phyloP scores from a whole-genome alignment of 2,888 invertebrate species.

The Teleogryllus oceanicus region DNA sequence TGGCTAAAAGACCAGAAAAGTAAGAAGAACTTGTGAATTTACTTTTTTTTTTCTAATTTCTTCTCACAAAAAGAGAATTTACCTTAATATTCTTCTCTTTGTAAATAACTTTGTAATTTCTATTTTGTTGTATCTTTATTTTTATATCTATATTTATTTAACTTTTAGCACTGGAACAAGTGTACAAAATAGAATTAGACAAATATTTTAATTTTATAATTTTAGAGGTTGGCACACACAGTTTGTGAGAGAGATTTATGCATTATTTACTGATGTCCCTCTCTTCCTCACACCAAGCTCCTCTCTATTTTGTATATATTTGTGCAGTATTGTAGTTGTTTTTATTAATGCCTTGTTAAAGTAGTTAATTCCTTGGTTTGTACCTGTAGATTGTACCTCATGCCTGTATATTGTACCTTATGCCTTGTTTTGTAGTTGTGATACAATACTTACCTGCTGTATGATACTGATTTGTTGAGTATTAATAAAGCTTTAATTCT shows the following conservation, averaged over 20 bases:
- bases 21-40: slow-evolving; percentile 60
- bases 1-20: slow-evolving; percentile 95
- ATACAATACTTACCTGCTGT: background rate
- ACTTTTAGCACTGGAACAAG: no score
- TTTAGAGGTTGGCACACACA: background rate
- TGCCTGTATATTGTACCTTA: no score
- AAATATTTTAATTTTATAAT: background rate
- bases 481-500: background rate
- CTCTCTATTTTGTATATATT: background rate
- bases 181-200: background rate
- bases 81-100: no score
- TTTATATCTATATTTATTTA: no score
- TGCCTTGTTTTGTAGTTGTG: no score
- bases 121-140: background rate
- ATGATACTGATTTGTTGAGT: background rate
- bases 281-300: background rate
- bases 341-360: background rate
- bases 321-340: background rate
- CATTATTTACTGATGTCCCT: background rate
- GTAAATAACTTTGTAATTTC: background rate
- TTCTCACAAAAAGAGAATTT: slow-evolving; percentile 11
- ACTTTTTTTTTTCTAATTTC: slow-evolving; percentile 22
- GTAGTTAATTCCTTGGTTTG: background rate
- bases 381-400: background rate
- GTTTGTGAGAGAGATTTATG: background rate